phyloP scores from a whole-genome alignment of 2,888 invertebrate species.

The Petrolisthes cinctipes region DNA sequence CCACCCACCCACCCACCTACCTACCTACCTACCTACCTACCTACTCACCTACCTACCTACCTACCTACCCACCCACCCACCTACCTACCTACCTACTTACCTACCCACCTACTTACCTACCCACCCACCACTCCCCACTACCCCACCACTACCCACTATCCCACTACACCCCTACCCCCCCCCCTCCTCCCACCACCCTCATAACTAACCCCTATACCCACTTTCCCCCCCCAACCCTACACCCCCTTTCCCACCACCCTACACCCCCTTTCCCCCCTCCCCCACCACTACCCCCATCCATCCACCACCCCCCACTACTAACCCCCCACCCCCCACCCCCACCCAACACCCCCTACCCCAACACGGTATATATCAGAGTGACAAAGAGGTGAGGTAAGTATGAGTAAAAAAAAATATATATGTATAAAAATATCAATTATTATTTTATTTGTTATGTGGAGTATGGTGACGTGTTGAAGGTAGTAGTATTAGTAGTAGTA shows the following conservation, averaged over 20 bases:
- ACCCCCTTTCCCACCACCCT: background rate
- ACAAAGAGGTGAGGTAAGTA: no score
- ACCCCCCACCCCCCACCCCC: no score
- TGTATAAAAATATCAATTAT: no score
- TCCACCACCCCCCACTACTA: background rate
- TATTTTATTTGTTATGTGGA: no score
- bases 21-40: background rate
- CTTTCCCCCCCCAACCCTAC: background rate
- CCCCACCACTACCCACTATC: background rate
- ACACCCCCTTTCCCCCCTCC: background rate
- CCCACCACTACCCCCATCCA: background rate
- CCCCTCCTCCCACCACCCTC: background rate
- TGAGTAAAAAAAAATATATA: no score
- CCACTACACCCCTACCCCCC: background rate
- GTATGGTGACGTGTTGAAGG: no score
- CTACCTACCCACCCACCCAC: background rate
- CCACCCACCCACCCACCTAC: background rate
- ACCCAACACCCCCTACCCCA: background rate
- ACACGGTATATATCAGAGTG: no score
- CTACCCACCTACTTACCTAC: background rate
- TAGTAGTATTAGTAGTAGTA: no score
- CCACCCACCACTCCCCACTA: background rate
- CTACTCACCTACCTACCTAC: background rate
- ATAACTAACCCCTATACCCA: background rate
- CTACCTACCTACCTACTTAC: background rate